Conservation (phyloP, 2,113 vertebrate genomes). For the Sporophila hypoxantha region DNA sequence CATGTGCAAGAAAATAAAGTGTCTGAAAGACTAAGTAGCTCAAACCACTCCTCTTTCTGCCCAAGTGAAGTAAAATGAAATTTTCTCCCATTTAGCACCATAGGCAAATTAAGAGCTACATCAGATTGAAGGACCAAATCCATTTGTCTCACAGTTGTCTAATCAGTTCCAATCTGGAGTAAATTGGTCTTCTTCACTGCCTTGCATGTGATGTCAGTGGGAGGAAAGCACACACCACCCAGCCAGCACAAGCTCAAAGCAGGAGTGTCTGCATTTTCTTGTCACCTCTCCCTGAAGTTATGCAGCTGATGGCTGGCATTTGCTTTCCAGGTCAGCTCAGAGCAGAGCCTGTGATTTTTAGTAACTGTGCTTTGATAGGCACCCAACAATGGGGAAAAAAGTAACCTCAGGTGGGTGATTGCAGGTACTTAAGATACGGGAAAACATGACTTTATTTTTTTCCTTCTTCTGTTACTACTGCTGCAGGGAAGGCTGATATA, state of each 20-base stretch:
- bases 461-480: background rate
- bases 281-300: background rate
- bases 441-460: background rate
- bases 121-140: background rate
- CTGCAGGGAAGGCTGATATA: background rate
- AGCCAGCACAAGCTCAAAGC: background rate
- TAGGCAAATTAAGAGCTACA: background rate
- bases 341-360: background rate
- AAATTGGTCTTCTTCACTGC: background rate
- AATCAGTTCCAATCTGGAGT: background rate
- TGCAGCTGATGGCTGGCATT: background rate
- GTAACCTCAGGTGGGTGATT: background rate
- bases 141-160: background rate
- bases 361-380: background rate
- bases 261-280: background rate
- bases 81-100: background rate
- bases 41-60: background rate
- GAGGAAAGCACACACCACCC: fast-evolving
- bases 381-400: background rate
- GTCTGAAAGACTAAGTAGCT: background rate
- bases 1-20: background rate
- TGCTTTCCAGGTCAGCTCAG: background rate
- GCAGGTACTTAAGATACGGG: background rate
- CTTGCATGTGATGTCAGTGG: background rate
- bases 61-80: background rate